These are phyloP conservation scores for Isaurus tuberculatus DNA, from an alignment of 92 coral and sea anemone genomes.

Conservation along the genomic window DNA sequence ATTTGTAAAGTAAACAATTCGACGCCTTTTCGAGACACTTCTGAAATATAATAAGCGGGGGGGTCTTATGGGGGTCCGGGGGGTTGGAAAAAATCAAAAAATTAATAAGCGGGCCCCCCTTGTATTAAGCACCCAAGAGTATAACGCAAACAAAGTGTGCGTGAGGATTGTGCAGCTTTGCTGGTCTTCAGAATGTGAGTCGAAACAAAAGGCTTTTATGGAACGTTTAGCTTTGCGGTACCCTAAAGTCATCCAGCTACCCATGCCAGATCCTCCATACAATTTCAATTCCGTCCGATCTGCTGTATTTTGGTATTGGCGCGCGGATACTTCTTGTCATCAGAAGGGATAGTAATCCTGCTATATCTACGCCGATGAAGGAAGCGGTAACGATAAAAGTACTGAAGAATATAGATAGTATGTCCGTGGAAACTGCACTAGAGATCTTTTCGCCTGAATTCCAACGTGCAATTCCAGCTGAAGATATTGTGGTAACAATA, in stretches of 20 bases:
- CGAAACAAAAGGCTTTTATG: slow-evolving; percentile 60
- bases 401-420: slow-evolving; percentile 67
- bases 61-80: no score
- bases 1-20: no score
- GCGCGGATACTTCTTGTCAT: slow-evolving; percentile 64
- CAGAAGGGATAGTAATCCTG: slow-evolving; percentile 66
- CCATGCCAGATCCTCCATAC: slow-evolving; percentile 70
- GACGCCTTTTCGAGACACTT: no score
- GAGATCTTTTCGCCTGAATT: slow-evolving; percentile 54
- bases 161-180: slow-evolving; percentile 53
- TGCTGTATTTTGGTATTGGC: slow-evolving; percentile 64
- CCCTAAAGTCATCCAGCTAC: slow-evolving; percentile 50
- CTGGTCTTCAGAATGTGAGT: slow-evolving; percentile 65
- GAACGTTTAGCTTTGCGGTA: slow-evolving; percentile 53
- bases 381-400: slow-evolving; percentile 62
- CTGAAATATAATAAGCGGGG: no score
- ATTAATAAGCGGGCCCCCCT: no score
- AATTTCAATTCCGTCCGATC: slow-evolving; percentile 65
- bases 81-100: no score
- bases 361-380: slow-evolving; percentile 55
- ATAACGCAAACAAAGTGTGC: slow-evolving; percentile 48
- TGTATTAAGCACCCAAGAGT: no score
- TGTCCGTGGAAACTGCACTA: slow-evolving; percentile 70
- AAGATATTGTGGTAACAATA: slow-evolving; percentile 53
- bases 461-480: slow-evolving; percentile 58